A percentile compares a stretch with the other conserved stretches of the same genome.
Conservation (phyloP, 2,113 vertebrate species). For the Capreolus pygargus region DNA sequence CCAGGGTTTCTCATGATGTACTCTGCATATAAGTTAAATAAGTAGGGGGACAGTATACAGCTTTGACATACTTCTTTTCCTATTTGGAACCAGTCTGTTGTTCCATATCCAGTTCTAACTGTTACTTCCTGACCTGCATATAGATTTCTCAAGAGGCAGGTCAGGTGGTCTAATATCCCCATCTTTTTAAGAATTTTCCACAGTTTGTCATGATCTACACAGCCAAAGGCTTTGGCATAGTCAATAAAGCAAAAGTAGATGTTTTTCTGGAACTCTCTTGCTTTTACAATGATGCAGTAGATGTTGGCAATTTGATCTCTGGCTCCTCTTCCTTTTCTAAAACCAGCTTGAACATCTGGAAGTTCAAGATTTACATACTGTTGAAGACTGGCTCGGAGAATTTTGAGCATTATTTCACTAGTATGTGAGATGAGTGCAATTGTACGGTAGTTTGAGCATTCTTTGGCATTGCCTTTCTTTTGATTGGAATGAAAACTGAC, state of each 20-base stretch:
- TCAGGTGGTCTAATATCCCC: not conserved
- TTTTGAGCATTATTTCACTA: not conserved
- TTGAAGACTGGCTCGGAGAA: not conserved
- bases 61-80: not conserved
- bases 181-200: not conserved
- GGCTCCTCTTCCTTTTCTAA: not conserved
- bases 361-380: not conserved
- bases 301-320: not conserved
- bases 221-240: not conserved
- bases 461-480: not conserved
- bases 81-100: not conserved
- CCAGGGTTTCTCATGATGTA: fast-evolving
- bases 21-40: not conserved
- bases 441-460: not conserved
- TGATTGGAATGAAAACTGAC: not conserved
- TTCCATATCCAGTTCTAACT: not conserved
- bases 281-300: not conserved
- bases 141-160: not conserved
- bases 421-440: not conserved
- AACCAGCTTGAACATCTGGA: not conserved
- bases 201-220: not conserved
- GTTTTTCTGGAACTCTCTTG: not conserved
- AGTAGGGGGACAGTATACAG: not conserved
- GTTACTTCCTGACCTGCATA: not conserved
- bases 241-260: not conserved